Percentiles rank a stretch among this genome's conserved stretches.
These are phyloP conservation scores for Caradrina kadenii DNA, from an alignment of 2,888 invertebrate genomes.

Conservation along the genomic window DNA sequence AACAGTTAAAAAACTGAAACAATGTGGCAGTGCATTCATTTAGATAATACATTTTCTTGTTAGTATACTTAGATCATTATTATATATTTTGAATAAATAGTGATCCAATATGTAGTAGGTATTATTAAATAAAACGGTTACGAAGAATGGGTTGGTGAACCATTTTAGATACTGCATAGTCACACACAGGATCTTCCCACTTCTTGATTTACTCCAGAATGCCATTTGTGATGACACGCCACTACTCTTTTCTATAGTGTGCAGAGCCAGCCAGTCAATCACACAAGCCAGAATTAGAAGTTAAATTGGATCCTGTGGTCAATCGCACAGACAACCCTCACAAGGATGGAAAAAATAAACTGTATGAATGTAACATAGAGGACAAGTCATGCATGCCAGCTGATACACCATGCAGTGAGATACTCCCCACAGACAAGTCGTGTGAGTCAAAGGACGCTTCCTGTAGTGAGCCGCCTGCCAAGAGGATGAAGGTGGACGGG, in stretches of 20 bases:
- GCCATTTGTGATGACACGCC: not conserved
- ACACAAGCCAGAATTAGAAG: not conserved
- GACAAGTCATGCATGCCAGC: not conserved
- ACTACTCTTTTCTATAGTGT: constrained; percentile 7
- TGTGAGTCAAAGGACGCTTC: constrained; percentile 2
- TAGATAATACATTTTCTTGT: too few species aligned
- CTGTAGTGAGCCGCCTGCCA: constrained; percentile 62
- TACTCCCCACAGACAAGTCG: not conserved
- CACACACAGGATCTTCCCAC: too few species aligned
- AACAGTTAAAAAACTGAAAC: too few species aligned
- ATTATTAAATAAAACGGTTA: too few species aligned
- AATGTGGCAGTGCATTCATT: too few species aligned
- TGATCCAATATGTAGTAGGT: too few species aligned
- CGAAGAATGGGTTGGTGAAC: too few species aligned
- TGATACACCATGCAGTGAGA: not conserved
- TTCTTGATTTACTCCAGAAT: not conserved
- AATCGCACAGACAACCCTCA: not conserved
- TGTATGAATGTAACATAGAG: not conserved
- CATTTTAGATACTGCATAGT: too few species aligned
- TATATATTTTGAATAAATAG: too few species aligned
- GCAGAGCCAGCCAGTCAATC: not conserved
- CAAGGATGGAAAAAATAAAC: not conserved
- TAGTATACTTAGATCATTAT: too few species aligned
- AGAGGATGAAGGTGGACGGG: constrained; percentile 86
- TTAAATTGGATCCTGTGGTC: not conserved